phyloP scores from a whole-genome alignment of 2,888 invertebrate species.

The Calameuta idolon region DNA sequence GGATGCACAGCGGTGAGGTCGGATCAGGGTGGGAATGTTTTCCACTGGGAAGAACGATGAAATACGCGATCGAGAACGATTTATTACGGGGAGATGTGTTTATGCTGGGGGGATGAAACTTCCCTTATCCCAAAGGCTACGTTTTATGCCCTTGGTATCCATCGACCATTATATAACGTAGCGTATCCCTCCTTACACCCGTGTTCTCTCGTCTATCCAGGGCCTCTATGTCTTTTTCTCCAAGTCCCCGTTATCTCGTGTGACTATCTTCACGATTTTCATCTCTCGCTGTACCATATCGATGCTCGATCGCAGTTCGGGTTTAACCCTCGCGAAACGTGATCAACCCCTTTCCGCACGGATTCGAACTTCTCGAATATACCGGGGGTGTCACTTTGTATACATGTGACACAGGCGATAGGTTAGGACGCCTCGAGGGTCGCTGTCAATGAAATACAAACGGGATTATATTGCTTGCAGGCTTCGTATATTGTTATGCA shows the following conservation, averaged over 20 bases:
- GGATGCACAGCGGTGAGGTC: background rate
- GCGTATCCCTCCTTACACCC: background rate
- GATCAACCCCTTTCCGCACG: background rate
- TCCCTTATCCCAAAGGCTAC: background rate
- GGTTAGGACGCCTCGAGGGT: background rate
- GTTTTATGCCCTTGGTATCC: background rate
- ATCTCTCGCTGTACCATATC: background rate
- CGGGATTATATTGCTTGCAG: background rate
- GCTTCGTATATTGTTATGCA: background rate
- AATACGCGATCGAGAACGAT: constrained; percentile 1
- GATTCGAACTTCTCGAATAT: background rate
- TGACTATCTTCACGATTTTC: background rate
- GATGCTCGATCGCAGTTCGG: background rate
- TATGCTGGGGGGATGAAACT: background rate
- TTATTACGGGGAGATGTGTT: background rate
- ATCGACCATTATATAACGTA: background rate
- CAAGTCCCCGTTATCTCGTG: background rate
- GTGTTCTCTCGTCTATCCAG: background rate
- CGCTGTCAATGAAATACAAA: background rate
- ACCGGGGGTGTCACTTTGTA: background rate
- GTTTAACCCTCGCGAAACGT: background rate
- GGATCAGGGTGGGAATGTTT: background rate
- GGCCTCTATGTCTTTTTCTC: background rate
- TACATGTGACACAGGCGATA: background rate
- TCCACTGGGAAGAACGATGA: constrained; percentile 1